Conservation (phyloP, 1,140 invertebrate genomes). For the Colletes latitarsis region DNA sequence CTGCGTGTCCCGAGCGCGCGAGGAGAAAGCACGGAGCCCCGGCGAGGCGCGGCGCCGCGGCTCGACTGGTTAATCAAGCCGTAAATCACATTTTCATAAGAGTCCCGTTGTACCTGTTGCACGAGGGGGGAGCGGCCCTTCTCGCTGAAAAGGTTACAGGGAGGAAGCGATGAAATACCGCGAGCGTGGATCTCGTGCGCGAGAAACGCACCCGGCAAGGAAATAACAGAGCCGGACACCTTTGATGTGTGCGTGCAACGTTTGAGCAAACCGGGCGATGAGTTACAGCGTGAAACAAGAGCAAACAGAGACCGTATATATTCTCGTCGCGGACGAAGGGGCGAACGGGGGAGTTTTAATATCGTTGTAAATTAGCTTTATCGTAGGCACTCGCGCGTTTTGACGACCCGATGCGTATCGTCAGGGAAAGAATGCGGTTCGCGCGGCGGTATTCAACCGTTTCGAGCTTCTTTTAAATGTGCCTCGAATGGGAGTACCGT, state of each 20-base stretch:
- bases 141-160: conserved; percentile 53
- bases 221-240: conserved; percentile 27
- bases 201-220: conserved; percentile 6
- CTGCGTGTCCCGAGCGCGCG: neutral
- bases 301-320: conserved; percentile 31
- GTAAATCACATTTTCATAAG: conserved; percentile 42
- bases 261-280: conserved; percentile 58
- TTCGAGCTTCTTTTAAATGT: neutral
- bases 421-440: neutral
- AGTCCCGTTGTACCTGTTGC: conserved; percentile 34
- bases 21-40: conserved; percentile 14
- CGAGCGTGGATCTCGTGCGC: conserved; percentile 32
- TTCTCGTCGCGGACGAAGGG: neutral
- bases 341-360: conserved; percentile 31
- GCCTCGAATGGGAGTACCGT: neutral
- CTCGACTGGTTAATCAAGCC: conserved; percentile 34
- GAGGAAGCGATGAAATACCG: conserved; percentile 53
- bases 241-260: conserved; percentile 42
- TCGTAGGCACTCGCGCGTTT: conserved; percentile 35
- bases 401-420: conserved; percentile 18
- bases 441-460: neutral
- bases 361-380: conserved; percentile 63
- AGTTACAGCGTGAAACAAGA: conserved; percentile 60
- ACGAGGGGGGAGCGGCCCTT: conserved; percentile 13
- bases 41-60: neutral